phyloP scores from a whole-genome alignment of 2,888 invertebrate species.

The Silvanus unidentatus region DNA sequence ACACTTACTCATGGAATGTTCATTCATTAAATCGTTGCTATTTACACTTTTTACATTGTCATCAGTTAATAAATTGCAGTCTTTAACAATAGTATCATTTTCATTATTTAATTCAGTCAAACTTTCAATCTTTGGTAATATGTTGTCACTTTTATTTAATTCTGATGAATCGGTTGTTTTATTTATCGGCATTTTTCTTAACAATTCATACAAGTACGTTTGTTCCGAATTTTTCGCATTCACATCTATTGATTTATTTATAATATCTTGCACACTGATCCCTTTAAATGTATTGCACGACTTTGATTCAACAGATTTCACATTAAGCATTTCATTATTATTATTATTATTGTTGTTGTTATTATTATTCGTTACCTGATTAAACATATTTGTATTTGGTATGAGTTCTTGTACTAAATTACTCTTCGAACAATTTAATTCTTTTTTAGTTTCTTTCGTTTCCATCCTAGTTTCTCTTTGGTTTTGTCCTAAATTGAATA shows the following conservation, averaged over 20 bases:
- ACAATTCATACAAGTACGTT: too few relatives aligned
- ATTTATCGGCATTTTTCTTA: too few relatives aligned
- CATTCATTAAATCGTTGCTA: neutral
- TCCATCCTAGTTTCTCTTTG: too few relatives aligned
- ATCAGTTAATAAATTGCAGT: neutral
- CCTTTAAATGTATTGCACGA: slow-evolving; percentile 5
- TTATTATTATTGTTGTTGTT: neutral
- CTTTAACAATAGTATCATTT: slow-evolving; percentile 19
- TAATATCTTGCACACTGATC: slow-evolving; percentile 5
- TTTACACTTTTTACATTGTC: neutral
- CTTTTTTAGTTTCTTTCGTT: neutral
- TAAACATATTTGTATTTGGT: too few relatives aligned
- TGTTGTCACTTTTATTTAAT: slow-evolving; percentile 9
- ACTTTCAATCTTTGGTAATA: slow-evolving; percentile 22
- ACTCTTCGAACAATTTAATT: too few relatives aligned
- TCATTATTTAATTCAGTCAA: slow-evolving; percentile 18
- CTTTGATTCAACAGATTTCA: neutral
- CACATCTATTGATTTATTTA: neutral
- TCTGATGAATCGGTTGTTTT: neutral
- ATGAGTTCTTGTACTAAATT: too few relatives aligned
- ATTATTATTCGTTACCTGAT: too few relatives aligned
- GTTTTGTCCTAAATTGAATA: too few relatives aligned
- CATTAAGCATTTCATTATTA: neutral
- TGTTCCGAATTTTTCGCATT: too few relatives aligned
- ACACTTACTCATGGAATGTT: slow-evolving; percentile 8